A percentile compares a stretch with the other conserved stretches of the same genome.
These are phyloP conservation scores for Nymphalis urticae DNA, from an alignment of 2,888 invertebrate species.

Conservation along the genomic window DNA sequence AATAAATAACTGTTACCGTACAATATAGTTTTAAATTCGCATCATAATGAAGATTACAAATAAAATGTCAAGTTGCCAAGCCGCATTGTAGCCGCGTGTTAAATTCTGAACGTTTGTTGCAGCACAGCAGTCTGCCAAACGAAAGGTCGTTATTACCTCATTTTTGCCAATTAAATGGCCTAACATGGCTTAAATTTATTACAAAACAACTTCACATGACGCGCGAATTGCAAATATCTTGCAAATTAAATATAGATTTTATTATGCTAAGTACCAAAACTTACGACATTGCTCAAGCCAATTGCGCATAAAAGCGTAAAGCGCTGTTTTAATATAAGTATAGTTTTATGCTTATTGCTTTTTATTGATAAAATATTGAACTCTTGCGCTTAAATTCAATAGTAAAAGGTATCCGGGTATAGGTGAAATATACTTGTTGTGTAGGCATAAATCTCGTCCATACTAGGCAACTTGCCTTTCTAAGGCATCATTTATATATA, in stretches of 20 bases:
- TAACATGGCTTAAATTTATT: not conserved
- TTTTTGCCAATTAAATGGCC: not conserved
- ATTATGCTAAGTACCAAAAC: too few relatives aligned
- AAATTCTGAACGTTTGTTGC: constrained; percentile 1
- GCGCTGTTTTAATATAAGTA: not conserved
- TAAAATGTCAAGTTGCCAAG: constrained; percentile 8
- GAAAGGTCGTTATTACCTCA: constrained; percentile 4
- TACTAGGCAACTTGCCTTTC: not conserved
- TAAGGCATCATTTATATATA: not conserved
- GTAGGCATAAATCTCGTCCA: constrained; percentile 4
- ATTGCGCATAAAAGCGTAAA: too few relatives aligned
- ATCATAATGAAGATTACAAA: not conserved
- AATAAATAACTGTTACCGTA: too few relatives aligned
- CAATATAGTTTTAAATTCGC: too few relatives aligned
- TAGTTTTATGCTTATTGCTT: not conserved
- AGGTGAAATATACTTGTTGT: not conserved
- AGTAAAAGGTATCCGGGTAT: not conserved
- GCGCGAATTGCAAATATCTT: too few relatives aligned
- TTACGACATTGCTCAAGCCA: too few relatives aligned
- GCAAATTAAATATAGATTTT: too few relatives aligned
- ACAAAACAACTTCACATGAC: too few relatives aligned
- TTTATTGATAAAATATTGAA: not conserved
- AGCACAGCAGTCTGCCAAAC: constrained; percentile 3
- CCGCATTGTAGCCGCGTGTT: not conserved
- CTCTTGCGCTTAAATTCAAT: not conserved